Evolutionary conservation across 2,113 vertebrate genomes (phyloP), one percentile per base, ranked within the genome.

Genomic region (Patagioenas fasciata): DNA sequence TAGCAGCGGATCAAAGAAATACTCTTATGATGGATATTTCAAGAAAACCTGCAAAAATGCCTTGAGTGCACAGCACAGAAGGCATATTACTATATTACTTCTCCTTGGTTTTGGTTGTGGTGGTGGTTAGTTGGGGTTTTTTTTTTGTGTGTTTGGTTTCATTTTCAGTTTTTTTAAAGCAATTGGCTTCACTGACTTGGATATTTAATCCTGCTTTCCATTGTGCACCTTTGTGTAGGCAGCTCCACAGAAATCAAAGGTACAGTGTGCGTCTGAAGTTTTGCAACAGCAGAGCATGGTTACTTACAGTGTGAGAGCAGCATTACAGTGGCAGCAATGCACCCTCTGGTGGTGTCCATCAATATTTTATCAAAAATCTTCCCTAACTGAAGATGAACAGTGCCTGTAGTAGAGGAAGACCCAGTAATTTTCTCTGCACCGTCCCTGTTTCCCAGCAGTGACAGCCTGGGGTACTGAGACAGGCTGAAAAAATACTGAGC

Each of bases 261-360:
- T 48, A 51, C 29, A 62, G 34, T 50, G 77, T 88, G 91, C 80
- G 32, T 70, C 74, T 84, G 54, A 75, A 91, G 40, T 13, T 88
- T 92, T 73, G 36, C 24, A 51, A 6, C 57, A 44, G 31, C 15
- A 5, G 13, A 51, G 18, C 24, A 5, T 7, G 51, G 77, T 72
- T 70, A 36, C 5, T 85, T 73, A 10, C 12, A 38, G 9, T 3
- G 14, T 80, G 83, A 83, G 51, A 79, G 40, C 10, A 5, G 47
- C 78, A 50, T 60, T 66, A 56, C 8, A 79, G 81, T 70, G 96
- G 96, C 94, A 95, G 65, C 82, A 85, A 97, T 95, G 96, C 97
- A 91, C 98, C 98, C 97, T 88, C 97, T 98, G 94, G 95, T 97
- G 97, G 97, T 62, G 40, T 60, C 67, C 89, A 11, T 58, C 67